phyloP scores from a whole-genome alignment of 2,888 invertebrate species.

The Lymantria dispar region DNA sequence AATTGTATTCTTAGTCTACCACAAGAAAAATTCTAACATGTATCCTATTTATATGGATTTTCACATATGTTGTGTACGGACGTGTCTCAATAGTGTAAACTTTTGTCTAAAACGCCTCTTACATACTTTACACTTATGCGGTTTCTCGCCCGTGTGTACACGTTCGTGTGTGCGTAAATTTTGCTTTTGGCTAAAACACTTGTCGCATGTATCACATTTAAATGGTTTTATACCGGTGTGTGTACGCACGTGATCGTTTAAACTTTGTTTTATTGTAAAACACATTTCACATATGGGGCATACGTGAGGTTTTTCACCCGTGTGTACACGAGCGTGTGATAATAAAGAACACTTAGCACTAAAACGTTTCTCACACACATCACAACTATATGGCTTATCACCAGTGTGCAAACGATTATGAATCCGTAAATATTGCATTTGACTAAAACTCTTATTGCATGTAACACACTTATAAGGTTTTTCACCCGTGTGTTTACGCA shows the following conservation, averaged over 20 bases:
- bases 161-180: not conserved
- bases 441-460: not conserved
- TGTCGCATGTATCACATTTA: not conserved
- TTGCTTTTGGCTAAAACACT: not conserved
- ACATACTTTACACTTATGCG: not conserved
- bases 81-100: not conserved
- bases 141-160: not conserved
- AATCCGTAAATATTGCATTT: not conserved
- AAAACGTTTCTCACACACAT: not conserved
- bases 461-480: not conserved
- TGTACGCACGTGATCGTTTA: not conserved
- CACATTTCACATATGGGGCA: not conserved
- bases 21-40: too few relatives aligned
- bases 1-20: too few relatives aligned
- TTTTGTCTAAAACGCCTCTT: not conserved
- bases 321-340: not conserved
- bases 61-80: not conserved
- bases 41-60: too few relatives aligned
- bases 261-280: not conserved
- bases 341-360: not conserved
- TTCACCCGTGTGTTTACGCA: slow-evolving; percentile 1
- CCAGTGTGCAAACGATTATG: not conserved
- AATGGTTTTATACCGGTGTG: not conserved
- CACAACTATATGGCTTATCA: too few relatives aligned
- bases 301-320: not conserved